A percentile compares a stretch with the other conserved stretches of the same genome.
Conservation (phyloP, 2,113 vertebrate genomes). For the Brachyistius frenatus region DNA sequence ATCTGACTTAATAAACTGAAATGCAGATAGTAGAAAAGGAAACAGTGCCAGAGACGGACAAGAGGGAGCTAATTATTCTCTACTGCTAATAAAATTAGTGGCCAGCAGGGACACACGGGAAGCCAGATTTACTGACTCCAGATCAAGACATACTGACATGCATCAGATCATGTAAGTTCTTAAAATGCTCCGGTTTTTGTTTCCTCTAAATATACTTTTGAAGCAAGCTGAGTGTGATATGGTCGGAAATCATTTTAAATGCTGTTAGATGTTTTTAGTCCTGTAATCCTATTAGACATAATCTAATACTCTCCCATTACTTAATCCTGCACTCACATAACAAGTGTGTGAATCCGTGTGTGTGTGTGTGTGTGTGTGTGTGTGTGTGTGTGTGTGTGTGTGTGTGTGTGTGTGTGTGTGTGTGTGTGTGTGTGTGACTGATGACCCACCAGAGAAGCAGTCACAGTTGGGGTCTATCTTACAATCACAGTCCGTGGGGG, state of each 20-base stretch:
- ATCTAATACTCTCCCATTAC: conserved; percentile 55
- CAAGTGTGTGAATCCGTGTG: conserved; percentile 2
- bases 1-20: conserved; percentile 47
- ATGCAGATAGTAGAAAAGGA: conserved; percentile 17
- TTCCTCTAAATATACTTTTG: conserved; percentile 13
- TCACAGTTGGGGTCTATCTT: conserved; percentile 99
- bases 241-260: conserved; percentile 48
- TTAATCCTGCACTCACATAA: conserved; percentile 47
- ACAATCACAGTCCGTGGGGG: conserved; percentile 96
- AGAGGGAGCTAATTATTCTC: conserved; percentile 13
- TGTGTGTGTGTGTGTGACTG: conserved; percentile 33
- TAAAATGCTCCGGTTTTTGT: conserved; percentile 32
- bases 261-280: conserved; percentile 48
- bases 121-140: conserved; percentile 51
- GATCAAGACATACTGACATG: conserved; percentile 39
- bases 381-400: conserved; percentile 34
- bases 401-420: conserved; percentile 45
- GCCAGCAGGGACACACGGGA: conserved; percentile 46
- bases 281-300: conserved; percentile 61
- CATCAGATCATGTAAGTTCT: conserved; percentile 51
- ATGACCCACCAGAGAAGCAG: conserved; percentile 93
- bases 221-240: conserved; percentile 41
- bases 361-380: conserved; percentile 37
- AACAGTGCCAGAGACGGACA: conserved; percentile 19
- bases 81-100: conserved; percentile 49